These are phyloP conservation scores for Prietella phreatophila DNA, from an alignment of 2,113 vertebrate species.

Conservation along the genomic window DNA sequence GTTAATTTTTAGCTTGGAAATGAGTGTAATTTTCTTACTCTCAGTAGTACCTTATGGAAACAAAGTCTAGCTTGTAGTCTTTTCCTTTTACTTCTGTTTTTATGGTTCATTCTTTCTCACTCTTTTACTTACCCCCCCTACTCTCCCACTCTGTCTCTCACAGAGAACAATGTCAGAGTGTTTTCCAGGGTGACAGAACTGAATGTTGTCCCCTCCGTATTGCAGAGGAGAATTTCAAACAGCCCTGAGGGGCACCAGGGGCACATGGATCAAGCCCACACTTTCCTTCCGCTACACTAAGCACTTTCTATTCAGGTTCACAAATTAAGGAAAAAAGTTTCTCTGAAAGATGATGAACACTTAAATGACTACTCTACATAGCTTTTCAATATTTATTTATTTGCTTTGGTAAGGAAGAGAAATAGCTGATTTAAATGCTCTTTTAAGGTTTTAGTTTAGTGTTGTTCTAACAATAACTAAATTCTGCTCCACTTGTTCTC, in stretches of 20 bases:
- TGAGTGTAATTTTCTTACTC: neutral
- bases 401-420: neutral
- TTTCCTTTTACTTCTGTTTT: slow-evolving; percentile 33
- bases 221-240: slow-evolving; percentile 58
- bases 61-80: slow-evolving; percentile 14
- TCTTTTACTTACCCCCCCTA: neutral
- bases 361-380: neutral
- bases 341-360: neutral
- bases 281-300: neutral
- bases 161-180: slow-evolving; percentile 57
- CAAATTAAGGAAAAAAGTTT: neutral
- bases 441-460: slow-evolving; percentile 12
- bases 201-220: slow-evolving; percentile 28
- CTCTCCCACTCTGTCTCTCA: slow-evolving; percentile 32
- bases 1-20: neutral
- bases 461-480: neutral
- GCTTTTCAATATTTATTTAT: neutral
- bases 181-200: slow-evolving; percentile 50
- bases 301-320: slow-evolving; percentile 6
- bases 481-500: neutral
- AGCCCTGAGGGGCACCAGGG: slow-evolving; percentile 41
- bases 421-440: neutral
- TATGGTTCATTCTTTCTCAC: slow-evolving; percentile 4
- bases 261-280: slow-evolving; percentile 31
- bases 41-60: neutral